Evolutionary conservation across 1,140 invertebrate genomes (phyloP).

Genomic region (Drosophila burlai): DNA sequence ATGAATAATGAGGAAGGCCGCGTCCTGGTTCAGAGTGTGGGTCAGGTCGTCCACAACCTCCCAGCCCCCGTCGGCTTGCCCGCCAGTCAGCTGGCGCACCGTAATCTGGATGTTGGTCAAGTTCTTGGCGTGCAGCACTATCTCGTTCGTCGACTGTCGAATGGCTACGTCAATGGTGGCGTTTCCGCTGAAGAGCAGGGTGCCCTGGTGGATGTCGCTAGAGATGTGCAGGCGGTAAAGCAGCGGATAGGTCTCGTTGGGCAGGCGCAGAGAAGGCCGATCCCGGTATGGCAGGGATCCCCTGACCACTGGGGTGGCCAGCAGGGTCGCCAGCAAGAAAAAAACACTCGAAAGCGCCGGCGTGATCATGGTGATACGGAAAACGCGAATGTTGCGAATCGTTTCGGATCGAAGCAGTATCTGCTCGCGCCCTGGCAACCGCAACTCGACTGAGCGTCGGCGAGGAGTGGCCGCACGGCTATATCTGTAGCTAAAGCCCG

Average conservation of each 20-base stretch:
- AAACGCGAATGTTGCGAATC: constrained; percentile 17
- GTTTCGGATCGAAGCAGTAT: constrained; percentile 34
- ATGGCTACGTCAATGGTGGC: constrained; percentile 87
- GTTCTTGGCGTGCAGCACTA: constrained; percentile 86
- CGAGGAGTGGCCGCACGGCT: constrained; percentile 21
- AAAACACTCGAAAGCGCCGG: constrained; percentile 21
- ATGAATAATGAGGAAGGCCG: constrained; percentile 69
- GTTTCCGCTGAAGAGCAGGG: constrained; percentile 86
- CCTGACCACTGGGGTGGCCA: neutral
- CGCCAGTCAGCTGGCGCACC: constrained; percentile 47
- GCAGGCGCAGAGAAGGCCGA: constrained; percentile 86
- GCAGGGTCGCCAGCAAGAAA: neutral
- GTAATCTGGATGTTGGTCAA: constrained; percentile 71
- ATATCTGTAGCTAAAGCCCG: constrained; percentile 48
- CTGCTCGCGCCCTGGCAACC: constrained; percentile 61
- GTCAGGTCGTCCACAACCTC: constrained; percentile 60
- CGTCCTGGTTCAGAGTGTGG: constrained; percentile 45
- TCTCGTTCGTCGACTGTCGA: constrained; percentile 80
- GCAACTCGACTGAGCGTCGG: constrained; percentile 62
- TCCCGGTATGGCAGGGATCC: constrained; percentile 2
- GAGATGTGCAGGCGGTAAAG: constrained; percentile 89
- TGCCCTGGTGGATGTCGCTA: constrained; percentile 87
- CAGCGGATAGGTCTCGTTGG: constrained; percentile 86
- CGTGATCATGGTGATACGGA: constrained; percentile 43
- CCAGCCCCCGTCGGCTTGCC: neutral